Conservation (phyloP, 1,140 invertebrate genomes). For the Temnothorax longispinosus region DNA sequence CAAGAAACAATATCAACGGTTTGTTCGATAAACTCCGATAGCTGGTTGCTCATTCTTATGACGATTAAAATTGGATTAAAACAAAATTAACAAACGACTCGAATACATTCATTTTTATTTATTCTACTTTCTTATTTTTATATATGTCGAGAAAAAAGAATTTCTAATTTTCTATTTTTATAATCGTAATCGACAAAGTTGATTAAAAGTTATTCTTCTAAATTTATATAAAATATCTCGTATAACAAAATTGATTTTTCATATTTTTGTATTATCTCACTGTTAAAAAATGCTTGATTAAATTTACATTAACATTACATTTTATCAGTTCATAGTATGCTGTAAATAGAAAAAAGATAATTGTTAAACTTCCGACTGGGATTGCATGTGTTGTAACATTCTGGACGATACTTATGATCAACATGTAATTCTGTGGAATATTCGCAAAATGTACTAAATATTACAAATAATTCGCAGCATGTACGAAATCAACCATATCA, state of each 20-base stretch:
- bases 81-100: neutral
- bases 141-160: neutral
- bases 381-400: conserved; percentile 12
- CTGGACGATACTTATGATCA: neutral
- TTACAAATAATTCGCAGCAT: conserved; percentile 63
- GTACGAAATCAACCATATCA: conserved; percentile 57
- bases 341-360: conserved; percentile 29
- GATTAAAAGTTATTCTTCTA: conserved; percentile 21
- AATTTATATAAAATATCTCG: neutral
- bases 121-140: conserved; percentile 17
- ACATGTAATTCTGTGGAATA: conserved; percentile 7
- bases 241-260: conserved; percentile 3
- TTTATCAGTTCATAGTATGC: conserved; percentile 17
- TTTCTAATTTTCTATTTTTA: conserved; percentile 31
- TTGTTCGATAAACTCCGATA: neutral
- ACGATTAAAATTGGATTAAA: neutral
- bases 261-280: conserved; percentile 9
- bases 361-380: neutral
- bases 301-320: neutral
- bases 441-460: conserved; percentile 30
- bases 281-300: conserved; percentile 12
- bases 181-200: neutral
- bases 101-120: neutral
- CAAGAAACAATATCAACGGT: neutral
- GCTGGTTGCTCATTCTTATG: neutral